Conservation (phyloP, 2,113 vertebrate genomes). For the Periophthalmodon schlosseri region DNA sequence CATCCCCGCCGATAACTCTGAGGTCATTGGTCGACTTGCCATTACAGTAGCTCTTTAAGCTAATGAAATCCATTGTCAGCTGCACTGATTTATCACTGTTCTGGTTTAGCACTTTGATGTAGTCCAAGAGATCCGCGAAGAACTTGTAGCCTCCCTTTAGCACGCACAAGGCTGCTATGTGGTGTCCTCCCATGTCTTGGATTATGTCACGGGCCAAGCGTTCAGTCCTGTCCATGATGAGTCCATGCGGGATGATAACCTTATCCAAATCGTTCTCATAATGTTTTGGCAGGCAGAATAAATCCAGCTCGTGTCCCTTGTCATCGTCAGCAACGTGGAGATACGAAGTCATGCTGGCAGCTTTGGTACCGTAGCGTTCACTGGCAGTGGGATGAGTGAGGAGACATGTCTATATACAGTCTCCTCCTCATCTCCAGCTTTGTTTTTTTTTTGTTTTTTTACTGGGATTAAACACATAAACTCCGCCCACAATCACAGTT, state of each 20-base stretch:
- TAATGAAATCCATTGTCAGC: conserved; percentile 86
- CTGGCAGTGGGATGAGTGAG: conserved; percentile 23
- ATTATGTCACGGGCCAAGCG: conserved; percentile 84
- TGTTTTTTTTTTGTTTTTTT: no score
- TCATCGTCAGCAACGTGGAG: conserved; percentile 78
- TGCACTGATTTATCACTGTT: conserved; percentile 84
- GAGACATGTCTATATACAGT: conserved; percentile 43
- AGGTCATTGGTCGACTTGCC: conserved; percentile 77
- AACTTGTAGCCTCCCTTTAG: conserved; percentile 89
- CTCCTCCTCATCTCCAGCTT: no score
- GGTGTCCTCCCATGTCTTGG: conserved; percentile 82
- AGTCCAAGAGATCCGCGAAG: conserved; percentile 86
- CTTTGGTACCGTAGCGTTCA: conserved; percentile 27
- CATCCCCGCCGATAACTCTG: conserved; percentile 81
- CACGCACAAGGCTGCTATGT: conserved; percentile 85
- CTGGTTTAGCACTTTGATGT: conserved; percentile 84
- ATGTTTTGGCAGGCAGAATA: conserved; percentile 82
- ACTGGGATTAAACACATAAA: no score
- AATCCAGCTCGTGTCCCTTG: conserved; percentile 76
- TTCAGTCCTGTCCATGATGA: conserved; percentile 86
- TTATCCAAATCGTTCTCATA: conserved; percentile 80
- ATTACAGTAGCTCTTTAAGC: conserved; percentile 83
- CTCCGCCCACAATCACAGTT: no score
- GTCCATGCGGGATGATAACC: conserved; percentile 84
- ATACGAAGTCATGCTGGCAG: conserved; percentile 71